Conservation (phyloP, 2,888 invertebrate genomes). For the Pseudococcus jackbeardsleyi region DNA sequence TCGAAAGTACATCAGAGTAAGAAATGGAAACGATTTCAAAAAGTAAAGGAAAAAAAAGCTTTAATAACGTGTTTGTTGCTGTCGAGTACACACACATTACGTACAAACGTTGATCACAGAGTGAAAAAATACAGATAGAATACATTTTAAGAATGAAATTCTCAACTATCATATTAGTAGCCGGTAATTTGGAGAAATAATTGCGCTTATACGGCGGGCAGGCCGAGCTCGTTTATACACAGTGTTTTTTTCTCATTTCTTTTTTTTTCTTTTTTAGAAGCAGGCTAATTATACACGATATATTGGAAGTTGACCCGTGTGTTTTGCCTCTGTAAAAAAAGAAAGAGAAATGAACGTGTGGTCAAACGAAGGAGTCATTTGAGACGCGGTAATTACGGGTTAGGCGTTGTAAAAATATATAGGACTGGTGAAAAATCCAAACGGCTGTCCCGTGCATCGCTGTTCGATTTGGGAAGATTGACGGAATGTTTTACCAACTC, state of each 20-base stretch:
- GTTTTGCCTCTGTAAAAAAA: not conserved
- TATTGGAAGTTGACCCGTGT: constrained; percentile 42
- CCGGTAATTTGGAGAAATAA: constrained; percentile 54
- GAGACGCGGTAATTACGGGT: constrained; percentile 39
- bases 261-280: constrained; percentile 17
- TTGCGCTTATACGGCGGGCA: constrained; percentile 23
- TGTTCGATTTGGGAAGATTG: constrained; percentile 38
- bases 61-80: constrained; percentile 15
- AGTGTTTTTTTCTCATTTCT: not conserved
- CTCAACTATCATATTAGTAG: constrained; percentile 44
- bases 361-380: constrained; percentile 39
- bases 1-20: not conserved
- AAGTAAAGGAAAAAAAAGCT: not conserved
- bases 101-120: not conserved
- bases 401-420: constrained; percentile 3
- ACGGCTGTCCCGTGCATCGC: constrained; percentile 2
- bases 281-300: constrained; percentile 45
- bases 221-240: constrained; percentile 18
- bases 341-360: constrained; percentile 27
- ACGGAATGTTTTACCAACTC: constrained; percentile 5
- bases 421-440: constrained; percentile 30
- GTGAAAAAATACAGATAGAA: not conserved
- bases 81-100: constrained; percentile 20
- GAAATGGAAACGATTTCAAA: not conserved
- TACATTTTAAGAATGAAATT: constrained; percentile 36